Percentiles rank a stretch among this genome's conserved stretches.
Conservation (phyloP, 1,140 invertebrate genomes). For the Drosophila ironensis region DNA sequence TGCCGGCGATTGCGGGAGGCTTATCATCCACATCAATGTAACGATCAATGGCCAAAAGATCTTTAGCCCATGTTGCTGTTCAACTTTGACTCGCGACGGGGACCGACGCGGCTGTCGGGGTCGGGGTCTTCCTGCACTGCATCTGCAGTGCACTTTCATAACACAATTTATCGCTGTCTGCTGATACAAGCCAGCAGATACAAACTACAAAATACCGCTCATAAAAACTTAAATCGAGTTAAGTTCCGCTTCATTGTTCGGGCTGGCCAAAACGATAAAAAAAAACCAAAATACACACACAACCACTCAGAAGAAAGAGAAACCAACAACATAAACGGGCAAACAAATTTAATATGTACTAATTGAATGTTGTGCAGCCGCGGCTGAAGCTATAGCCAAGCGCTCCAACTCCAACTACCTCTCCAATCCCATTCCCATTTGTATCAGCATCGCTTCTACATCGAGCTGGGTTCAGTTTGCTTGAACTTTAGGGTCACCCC, state of each 20-base stretch:
- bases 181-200: slow-evolving; percentile 54
- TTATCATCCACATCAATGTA: slow-evolving; percentile 38
- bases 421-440: slow-evolving; percentile 26
- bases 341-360: slow-evolving; percentile 70
- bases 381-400: slow-evolving; percentile 16
- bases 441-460: slow-evolving; percentile 46
- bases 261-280: slow-evolving; percentile 27
- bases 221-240: slow-evolving; percentile 68
- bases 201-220: slow-evolving; percentile 58
- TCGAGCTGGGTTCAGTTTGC: slow-evolving; percentile 25
- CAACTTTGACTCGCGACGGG: slow-evolving; percentile 38
- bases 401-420: slow-evolving; percentile 4
- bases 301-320: slow-evolving; percentile 17
- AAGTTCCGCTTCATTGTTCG: slow-evolving; percentile 70
- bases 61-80: slow-evolving; percentile 30
- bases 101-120: background rate
- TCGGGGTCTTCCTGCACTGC: slow-evolving; percentile 37
- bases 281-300: slow-evolving; percentile 3
- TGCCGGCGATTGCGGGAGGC: slow-evolving; percentile 18
- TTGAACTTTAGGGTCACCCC: slow-evolving; percentile 58
- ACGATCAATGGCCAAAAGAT: slow-evolving; percentile 26
- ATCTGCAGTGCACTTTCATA: slow-evolving; percentile 58
- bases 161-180: slow-evolving; percentile 62
- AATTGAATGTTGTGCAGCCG: slow-evolving; percentile 66
- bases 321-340: slow-evolving; percentile 34